A percentile compares a stretch with the other conserved stretches of the same genome.
phyloP scores from a whole-genome alignment of 2,888 invertebrate species.

The Sipha maydis region DNA sequence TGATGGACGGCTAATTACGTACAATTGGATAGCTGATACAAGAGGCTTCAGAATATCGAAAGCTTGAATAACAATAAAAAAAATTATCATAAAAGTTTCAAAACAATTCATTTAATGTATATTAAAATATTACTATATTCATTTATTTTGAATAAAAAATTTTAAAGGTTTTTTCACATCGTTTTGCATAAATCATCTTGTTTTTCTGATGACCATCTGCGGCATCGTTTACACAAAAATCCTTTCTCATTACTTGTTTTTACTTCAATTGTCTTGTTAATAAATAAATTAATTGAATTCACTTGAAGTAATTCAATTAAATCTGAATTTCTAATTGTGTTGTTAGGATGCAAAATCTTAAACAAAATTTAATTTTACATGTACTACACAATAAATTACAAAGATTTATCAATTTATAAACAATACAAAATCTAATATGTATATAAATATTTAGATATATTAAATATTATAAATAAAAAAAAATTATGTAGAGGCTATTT shows the following conservation, averaged over 20 bases:
- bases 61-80: slow-evolving; percentile 35
- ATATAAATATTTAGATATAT: neutral
- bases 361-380: slow-evolving; percentile 7
- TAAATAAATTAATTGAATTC: slow-evolving; percentile 40
- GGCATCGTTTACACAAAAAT: slow-evolving; percentile 48
- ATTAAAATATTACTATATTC: neutral
- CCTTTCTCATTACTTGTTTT: neutral
- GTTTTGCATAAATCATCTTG: slow-evolving; percentile 43
- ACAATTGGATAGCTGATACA: slow-evolving; percentile 59
- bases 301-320: slow-evolving; percentile 58
- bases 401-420: neutral
- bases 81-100: neutral
- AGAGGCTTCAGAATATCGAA: slow-evolving; percentile 58
- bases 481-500: neutral
- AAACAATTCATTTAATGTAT: slow-evolving; percentile 17
- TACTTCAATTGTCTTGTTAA: slow-evolving; percentile 25
- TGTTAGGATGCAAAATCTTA: slow-evolving; percentile 47
- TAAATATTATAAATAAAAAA: neutral
- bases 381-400: neutral
- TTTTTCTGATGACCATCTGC: slow-evolving; percentile 51
- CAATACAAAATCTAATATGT: neutral
- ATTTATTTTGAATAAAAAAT: slow-evolving; percentile 51
- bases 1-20: slow-evolving; percentile 53
- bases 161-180: slow-evolving; percentile 44
- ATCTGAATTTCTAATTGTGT: slow-evolving; percentile 25